Conservation (phyloP, 2,888 invertebrate genomes). For the Drosophila neotestacea region DNA sequence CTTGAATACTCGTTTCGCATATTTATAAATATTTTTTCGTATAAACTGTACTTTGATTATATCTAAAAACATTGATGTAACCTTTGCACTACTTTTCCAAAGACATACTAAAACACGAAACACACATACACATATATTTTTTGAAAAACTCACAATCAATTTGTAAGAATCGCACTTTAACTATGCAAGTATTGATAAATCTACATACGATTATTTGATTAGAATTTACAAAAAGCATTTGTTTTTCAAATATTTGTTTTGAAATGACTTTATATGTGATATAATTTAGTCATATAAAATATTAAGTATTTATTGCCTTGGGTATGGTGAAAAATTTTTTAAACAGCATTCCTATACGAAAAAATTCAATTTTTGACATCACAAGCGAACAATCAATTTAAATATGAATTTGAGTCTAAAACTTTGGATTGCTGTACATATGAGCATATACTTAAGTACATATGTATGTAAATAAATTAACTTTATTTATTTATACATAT, state of each 20-base stretch:
- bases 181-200: no score
- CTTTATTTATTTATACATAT: background rate
- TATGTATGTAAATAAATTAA: background rate
- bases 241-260: background rate
- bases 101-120: no score
- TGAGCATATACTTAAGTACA: background rate
- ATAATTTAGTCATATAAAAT: background rate
- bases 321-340: background rate
- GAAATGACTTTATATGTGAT: background rate
- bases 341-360: background rate
- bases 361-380: no score
- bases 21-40: background rate
- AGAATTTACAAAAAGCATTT: constrained; percentile 1
- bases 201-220: background rate
- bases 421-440: constrained; percentile 4
- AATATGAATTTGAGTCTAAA: background rate
- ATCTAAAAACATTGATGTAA: background rate
- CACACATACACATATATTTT: no score
- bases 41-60: background rate
- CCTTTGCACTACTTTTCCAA: no score
- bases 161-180: background rate
- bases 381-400: no score
- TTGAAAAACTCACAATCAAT: background rate
- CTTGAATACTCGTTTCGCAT: background rate
- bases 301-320: background rate